Evolutionary conservation across 2,113 vertebrate species (phyloP), one percentile per base, ranked within the genome.

Genomic region (Esox niger): DNA sequence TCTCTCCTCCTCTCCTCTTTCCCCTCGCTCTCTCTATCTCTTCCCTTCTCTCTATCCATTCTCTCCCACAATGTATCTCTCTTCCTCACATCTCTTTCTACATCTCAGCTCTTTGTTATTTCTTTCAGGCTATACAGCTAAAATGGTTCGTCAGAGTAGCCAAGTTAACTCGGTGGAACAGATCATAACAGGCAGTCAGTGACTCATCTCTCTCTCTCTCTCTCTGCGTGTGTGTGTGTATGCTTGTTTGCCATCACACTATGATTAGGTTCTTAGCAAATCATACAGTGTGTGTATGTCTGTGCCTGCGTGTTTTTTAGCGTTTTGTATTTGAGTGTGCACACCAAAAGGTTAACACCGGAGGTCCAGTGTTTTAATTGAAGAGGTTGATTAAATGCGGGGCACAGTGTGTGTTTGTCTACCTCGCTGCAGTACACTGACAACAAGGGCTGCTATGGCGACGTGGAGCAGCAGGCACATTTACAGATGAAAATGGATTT

Each of bases 51-150:
- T 11, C 35, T 38, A 5, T 11, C 35, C 35, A 6, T 11, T 13
- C 43, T 46, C 43, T 8, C 43, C 17, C 43, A 1, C 43, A 1
- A 10, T 6, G 6, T 52, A 17, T 4, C 47, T 9, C 47, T 3
- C 47, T 21, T n/a, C 47, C 47, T 21, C 47, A 5, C 21, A 5
- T 38, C 35, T 38, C 35, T 38, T 11, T 38, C 35, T 38, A 5
- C 11, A 5, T 38, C 35, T 38, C 35, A 6, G 35, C 47, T 52
- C 15, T 72, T 82, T 73, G 69, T 73, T 77, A 64, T 57, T n/a
- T 64, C 62, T 61, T 70, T 81, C 81, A 84, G 80, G 78, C 72
- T 75, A 78, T 81, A 64, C 71, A 21, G 75, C 81, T 82, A 86
- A 86, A 86, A 88, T 82, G 75, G 73, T 75, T 78, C 58, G 31